Evolutionary conservation across 2,113 vertebrate species (phyloP), one percentile per base, ranked within the genome.

Genomic region (Erinaceus europaeus): DNA sequence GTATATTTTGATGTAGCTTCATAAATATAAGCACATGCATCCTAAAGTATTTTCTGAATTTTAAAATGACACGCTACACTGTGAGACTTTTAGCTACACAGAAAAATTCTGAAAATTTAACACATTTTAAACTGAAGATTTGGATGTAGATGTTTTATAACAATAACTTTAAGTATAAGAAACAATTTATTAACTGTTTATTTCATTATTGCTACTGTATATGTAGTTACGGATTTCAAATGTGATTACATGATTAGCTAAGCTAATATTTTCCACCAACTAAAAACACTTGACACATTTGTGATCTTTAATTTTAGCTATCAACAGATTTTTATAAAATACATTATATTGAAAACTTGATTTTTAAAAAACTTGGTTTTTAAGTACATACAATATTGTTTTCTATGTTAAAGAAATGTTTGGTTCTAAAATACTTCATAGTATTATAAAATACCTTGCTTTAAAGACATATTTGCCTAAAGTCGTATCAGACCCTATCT

Each of bases 41-140:
- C 80, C 55, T 80, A 80, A 88, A 71, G 34, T 48, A 44, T 81
- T 77, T 82, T 79, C 46, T 86, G 15, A 86, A 83, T 79, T 94
- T 69, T 93, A 85, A 95, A 52, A 50, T 71, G 14, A 38, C 2
- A 52, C 83, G 61, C 15, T 85, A 4, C 81, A 36, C 23, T 77
- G 38, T 23, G 4, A 64, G 65, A 89, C 68, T 89, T 59, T 73
- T 55, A 67, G 34, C 23, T 78, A n/a, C 23, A 74, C 34, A 81
- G 69, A 34, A 76, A 87, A 57, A 72, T 40, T 55, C 9, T 48
- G 38, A 18, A 42, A 46, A 77, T 69, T 77, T 69, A 79, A 34
- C 36, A 59, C 82, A 59, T 86, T 89, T 92, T 83, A 89, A 62
- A 17, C 36, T 71, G 29, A 87, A 59, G 40, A 81, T 84, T 85